Evolutionary conservation across 1,140 invertebrate species (phyloP), one percentile per base, ranked within the genome.

Genomic region (Papilio glaucus): DNA sequence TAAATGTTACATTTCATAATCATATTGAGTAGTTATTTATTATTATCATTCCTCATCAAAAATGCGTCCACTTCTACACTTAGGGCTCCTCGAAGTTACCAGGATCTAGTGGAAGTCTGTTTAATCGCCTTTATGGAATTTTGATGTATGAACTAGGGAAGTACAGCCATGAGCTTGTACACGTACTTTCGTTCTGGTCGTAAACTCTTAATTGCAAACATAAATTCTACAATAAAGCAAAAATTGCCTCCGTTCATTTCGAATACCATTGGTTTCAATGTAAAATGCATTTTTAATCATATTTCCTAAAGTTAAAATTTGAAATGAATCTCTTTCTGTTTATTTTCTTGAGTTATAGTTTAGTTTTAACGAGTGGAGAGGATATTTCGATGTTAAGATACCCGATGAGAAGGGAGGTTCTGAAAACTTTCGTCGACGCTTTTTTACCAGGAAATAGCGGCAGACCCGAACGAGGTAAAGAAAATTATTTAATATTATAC

Each of bases 191-290:
- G 49, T 57, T 57, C 49, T 57, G 49, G 49, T 57, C 21, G 18
- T 57, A 57, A 57, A 57, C 21, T 57, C 49, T 26, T 57, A 57
- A 57, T 57, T 57, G 49, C 49, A 24, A 57, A 57, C 21, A 10
- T 26, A 24, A 57, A 57, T 57, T 57, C 1, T 24, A 24, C 21
- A 57, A 24, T 57, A 24, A 57, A 26, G 24, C n/a, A 26, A 24
- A 33, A 33, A 33, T 33, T 33, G 2, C 24, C 2, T 24, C 3
- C 49, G 21, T 57, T 24, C 9, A 1, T 9, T 12, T 53, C 1
- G 21, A 57, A 13, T 13, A 13, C 4, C 4, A 41, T 41, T 13
- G 39, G 10, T 41, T 41, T 41, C 13, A 41, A 13, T 12, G 10
- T 13, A n/a, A 41, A 41, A 41, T 41, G 10, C 10, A 41, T 13